phyloP scores from a whole-genome alignment of 2,113 vertebrate species.

The Chelonoidis abingdonii region DNA sequence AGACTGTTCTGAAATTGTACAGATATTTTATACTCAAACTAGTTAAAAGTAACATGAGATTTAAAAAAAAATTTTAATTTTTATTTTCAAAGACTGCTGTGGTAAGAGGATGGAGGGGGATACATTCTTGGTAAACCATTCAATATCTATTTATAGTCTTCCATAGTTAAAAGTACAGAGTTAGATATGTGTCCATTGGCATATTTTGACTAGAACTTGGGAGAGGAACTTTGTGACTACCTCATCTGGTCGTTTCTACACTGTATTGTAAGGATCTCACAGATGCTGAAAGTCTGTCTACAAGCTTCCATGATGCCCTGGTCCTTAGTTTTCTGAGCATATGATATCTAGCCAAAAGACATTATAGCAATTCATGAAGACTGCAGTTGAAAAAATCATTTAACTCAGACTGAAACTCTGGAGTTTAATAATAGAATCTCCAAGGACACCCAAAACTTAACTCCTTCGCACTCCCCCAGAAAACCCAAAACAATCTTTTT shows the following conservation, averaged over 20 bases:
- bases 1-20: not conserved
- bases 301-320: not conserved
- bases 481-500: not conserved
- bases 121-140: not conserved
- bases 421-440: fast-evolving
- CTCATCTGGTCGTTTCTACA: not conserved
- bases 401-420: not conserved
- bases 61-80: not conserved
- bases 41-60: not conserved
- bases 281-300: not conserved
- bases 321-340: not conserved
- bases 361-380: not conserved
- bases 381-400: not conserved
- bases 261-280: not conserved
- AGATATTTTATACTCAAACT: not conserved
- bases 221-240: not conserved
- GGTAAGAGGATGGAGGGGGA: not conserved
- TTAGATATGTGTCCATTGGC: not conserved
- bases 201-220: not conserved
- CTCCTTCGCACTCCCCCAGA: too few relatives aligned
- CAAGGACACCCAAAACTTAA: not conserved
- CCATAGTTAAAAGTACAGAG: not conserved
- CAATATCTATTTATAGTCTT: fast-evolving
- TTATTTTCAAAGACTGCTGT: not conserved
- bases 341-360: not conserved